Base-by-base conservation (phyloP, 30 jellyfish, hydroid and myxozoan genomes). In the Cassiopea xamachana region DNA sequence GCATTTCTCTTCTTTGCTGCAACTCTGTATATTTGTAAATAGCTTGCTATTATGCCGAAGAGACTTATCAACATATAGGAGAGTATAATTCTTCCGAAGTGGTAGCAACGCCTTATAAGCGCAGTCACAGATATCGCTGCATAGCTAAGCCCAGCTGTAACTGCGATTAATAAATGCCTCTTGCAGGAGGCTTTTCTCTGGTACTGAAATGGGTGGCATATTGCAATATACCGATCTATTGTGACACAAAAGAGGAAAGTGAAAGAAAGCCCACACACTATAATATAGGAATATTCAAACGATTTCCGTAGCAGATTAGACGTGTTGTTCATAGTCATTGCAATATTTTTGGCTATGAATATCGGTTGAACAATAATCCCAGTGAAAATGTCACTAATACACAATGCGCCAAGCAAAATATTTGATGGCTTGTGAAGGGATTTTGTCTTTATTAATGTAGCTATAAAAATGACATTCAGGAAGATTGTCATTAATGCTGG, bases 391-490 rank as follows among this genome's bases (percentile, higher is more conserved):
- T 87, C 94, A 48, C 85, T 74, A 16, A 77, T 7, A 51, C 94
- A 87, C 77, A 87, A 19, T 1, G 89, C 94, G 1, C 94, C 94
- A 1, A 87, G 68, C 44, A 87, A 70, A 19, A 87, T 89, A 46
- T 87, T 87, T 7, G 94, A 78, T 0, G 94, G 84, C 14, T 48
- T 51, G 84, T 87, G 94, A 50, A 87, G 89, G 46, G 89, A 75
- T 51, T 71, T 87, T 51, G 94, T 87, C 45, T 79, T 67, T 0
- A 67, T 60, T 46, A 87, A 49, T 5, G 94, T 87, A 5, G 68
- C 69, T 69, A 87, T 87, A 77, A 87, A 87, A 17, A 77, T 77
- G 18, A 48, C 49, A 46, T 87, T 87, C 1, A 86, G 88, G 0
- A 77, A 3, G 48, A 87, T 87, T 18, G 89, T 67, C 19, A 87